Evolutionary conservation across 2,888 invertebrate species (phyloP).

Genomic region (Cataglyphis cursor): DNA sequence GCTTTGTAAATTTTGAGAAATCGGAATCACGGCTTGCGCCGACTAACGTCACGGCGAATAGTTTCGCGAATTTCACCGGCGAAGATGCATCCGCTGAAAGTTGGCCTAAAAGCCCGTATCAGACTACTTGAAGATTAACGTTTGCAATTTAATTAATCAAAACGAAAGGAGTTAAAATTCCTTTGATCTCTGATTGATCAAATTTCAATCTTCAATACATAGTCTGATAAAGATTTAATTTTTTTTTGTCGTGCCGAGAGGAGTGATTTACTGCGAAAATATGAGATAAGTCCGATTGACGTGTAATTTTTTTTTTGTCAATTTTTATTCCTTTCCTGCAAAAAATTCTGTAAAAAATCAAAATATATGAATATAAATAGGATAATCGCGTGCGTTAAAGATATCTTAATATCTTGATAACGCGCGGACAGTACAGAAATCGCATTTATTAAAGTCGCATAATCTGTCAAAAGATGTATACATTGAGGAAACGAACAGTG

Average conservation of each 20-base stretch:
- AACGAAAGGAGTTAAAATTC: no score
- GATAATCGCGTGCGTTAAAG: not conserved
- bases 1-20: conserved; percentile 58
- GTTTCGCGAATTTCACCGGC: not conserved
- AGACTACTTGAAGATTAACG: no score
- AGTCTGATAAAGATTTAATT: not conserved
- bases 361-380: not conserved
- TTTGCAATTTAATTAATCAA: no score
- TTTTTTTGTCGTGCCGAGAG: conserved; percentile 15
- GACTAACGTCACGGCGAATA: not conserved
- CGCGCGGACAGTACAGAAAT: not conserved
- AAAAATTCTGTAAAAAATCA: not conserved
- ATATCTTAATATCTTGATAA: not conserved
- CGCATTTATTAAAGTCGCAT: not conserved
- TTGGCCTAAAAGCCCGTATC: no score
- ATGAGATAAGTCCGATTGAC: not conserved
- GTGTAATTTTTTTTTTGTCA: not conserved
- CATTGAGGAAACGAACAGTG: not conserved
- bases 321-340: not conserved
- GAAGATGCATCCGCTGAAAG: not conserved
- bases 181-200: no score
- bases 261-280: conserved; percentile 44
- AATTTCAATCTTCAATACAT: no score
- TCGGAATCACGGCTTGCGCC: conserved; percentile 24
- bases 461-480: not conserved